A percentile compares a stretch with the other conserved stretches of the same genome.
phyloP scores from a whole-genome alignment of 2,888 invertebrate genomes.

The Scrobipalpa atriplicella region DNA sequence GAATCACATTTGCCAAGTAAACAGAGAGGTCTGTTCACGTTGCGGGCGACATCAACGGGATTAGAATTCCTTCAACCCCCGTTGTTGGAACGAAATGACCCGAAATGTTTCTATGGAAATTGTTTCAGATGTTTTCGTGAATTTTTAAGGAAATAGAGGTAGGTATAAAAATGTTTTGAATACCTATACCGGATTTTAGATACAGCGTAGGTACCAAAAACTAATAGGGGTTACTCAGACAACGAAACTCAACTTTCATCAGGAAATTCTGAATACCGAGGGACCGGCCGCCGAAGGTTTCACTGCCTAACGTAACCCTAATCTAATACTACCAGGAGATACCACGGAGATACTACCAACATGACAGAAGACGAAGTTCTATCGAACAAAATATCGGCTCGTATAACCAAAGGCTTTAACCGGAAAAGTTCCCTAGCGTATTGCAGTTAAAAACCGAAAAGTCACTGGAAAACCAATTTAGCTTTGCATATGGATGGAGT shows the following conservation, averaged over 20 bases:
- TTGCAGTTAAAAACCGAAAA: constrained; percentile 11
- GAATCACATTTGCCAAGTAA: not conserved
- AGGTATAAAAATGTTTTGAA: too few species aligned
- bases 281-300: too few species aligned
- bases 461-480: constrained; percentile 7
- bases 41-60: not conserved
- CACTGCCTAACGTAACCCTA: too few species aligned
- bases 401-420: not conserved
- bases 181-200: too few species aligned
- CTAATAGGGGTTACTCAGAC: too few species aligned
- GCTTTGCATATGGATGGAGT: constrained; percentile 11
- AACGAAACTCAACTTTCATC: too few species aligned
- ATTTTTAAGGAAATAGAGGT: too few species aligned
- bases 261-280: too few species aligned
- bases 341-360: not conserved
- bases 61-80: not conserved
- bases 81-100: too few species aligned
- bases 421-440: not conserved
- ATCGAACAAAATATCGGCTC: not conserved
- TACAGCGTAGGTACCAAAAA: too few species aligned
- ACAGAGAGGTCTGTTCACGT: not conserved
- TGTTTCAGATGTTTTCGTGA: too few species aligned
- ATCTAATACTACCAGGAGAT: not conserved
- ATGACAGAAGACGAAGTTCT: not conserved
- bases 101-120: too few species aligned